Evolutionary conservation across 2,888 invertebrate genomes (phyloP), one percentile per base, ranked within the genome.

Genomic region (Idaea straminata): DNA sequence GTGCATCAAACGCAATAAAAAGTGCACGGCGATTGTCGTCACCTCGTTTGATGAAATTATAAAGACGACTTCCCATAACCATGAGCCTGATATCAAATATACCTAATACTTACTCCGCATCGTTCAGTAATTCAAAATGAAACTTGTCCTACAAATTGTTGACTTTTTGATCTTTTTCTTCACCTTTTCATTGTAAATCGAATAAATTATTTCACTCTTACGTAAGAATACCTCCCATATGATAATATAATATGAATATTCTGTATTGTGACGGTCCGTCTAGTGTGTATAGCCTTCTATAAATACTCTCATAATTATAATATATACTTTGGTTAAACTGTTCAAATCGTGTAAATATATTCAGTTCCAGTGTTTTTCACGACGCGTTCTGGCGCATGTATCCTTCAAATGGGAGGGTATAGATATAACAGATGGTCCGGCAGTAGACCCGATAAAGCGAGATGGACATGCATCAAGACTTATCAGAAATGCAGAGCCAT

Each of bases 341-440:
- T 25, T 25, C 13, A 47, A 47, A 13, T 13, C 5, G 7, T 47
- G 7, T 10, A 47, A 47, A 59, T 59, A 59, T 10, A 7, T 59
- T 15, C 34, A 59, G 59, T 25, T 16, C 25, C 34, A 59, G 59
- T 59, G 4, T 59, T 59, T 13, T 25, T 34, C 25, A 34, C 25
- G 59, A 59, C 59, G 13, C 74, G 72, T 25, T 77, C 72, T n/a
- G 86, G 85, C 16, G 79, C 78, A 1, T 83, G 81, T 0, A 83
- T 83, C 1, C 79, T 86, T 34, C 70, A 72, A 34, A 65, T 81
- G 5, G 82, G 83, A 0, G 35, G 47, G 4, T 76, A 82, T 62
- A 73, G 80, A 5, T 84, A 74, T 64, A 81, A 80, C 62, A 76
- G 65, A 59, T 74, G 74, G 67, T 66, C 68, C 35, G 68, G 74